phyloP scores from a whole-genome alignment of 64 coral and sea anemone species.

The Stylophora pistillata region DNA sequence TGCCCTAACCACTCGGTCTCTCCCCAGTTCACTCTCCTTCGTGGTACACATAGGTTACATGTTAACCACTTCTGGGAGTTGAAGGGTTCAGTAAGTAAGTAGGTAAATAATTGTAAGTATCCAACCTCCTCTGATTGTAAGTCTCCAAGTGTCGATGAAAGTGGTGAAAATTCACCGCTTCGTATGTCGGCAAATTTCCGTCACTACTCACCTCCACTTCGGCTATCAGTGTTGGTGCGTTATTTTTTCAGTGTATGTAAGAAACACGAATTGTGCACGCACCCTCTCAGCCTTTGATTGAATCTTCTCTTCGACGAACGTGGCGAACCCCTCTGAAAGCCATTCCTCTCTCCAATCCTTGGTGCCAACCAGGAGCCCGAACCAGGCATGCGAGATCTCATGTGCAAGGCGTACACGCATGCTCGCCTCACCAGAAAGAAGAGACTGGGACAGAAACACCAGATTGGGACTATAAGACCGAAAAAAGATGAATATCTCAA shows the following conservation, averaged over 20 bases:
- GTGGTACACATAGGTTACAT: too few relatives aligned
- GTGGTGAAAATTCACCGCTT: too few relatives aligned
- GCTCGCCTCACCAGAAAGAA: conserved; percentile 87
- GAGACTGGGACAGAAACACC: conserved; percentile 92
- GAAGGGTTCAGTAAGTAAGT: too few relatives aligned
- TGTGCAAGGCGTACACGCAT: conserved; percentile 90
- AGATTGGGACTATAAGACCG: conserved; percentile 79
- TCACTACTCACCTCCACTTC: background rate
- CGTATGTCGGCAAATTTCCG: background rate
- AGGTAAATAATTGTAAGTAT: too few relatives aligned
- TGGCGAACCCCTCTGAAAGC: conserved; percentile 93
- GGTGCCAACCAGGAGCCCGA: conserved; percentile 90
- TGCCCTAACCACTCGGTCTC: too few relatives aligned
- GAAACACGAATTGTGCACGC: background rate
- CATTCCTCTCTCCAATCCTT: conserved; percentile 99
- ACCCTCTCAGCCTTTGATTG: conserved; percentile 83
- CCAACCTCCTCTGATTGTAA: too few relatives aligned
- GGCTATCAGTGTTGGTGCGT: background rate
- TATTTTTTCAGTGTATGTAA: background rate
- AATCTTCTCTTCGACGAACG: conserved; percentile 95
- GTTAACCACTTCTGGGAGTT: too few relatives aligned
- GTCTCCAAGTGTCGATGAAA: too few relatives aligned
- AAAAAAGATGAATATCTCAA: too few relatives aligned
- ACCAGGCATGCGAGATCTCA: conserved; percentile 97
- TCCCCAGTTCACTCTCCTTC: too few relatives aligned